A percentile compares a stretch with the other conserved stretches of the same genome.
These are phyloP conservation scores for Palloptera scutellata DNA, from an alignment of 2,888 invertebrate species.

Conservation along the genomic window DNA sequence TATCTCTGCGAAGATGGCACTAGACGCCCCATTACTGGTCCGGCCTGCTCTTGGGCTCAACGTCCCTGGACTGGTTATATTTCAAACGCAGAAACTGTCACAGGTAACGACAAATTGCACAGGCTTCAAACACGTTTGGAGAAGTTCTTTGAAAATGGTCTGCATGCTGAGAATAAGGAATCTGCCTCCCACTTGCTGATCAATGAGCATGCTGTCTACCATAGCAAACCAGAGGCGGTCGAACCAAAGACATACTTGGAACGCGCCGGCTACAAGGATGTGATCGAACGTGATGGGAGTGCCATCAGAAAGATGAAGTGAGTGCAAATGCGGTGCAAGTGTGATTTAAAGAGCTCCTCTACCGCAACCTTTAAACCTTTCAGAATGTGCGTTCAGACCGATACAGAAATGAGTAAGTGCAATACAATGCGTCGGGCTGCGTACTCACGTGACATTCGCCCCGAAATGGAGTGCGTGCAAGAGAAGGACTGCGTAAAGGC, in stretches of 20 bases:
- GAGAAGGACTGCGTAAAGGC: constrained; percentile 66
- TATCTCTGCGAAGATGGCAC: constrained; percentile 84
- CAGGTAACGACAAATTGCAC: constrained; percentile 52
- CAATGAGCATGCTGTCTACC: constrained; percentile 67
- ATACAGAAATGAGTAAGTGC: constrained; percentile 78
- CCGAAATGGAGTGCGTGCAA: constrained; percentile 79
- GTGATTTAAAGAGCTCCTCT: background rate
- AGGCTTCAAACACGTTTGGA: constrained; percentile 59
- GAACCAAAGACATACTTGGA: constrained; percentile 70
- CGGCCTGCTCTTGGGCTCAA: constrained; percentile 82
- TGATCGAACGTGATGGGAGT: constrained; percentile 77
- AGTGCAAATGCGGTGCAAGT: constrained; percentile 25
- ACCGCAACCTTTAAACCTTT: background rate
- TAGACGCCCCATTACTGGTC: constrained; percentile 72
- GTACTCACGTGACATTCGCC: constrained; percentile 80
- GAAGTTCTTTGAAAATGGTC: constrained; percentile 59
- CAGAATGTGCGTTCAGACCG: constrained; percentile 73
- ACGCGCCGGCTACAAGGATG: constrained; percentile 74
- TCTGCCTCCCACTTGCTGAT: constrained; percentile 68
- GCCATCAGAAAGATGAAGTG: constrained; percentile 70
- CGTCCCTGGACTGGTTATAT: constrained; percentile 85
- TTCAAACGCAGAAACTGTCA: constrained; percentile 69
- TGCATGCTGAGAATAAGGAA: constrained; percentile 56
- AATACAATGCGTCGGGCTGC: constrained; percentile 74
- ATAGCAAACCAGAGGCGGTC: constrained; percentile 65